Evolutionary conservation across 2,797 vertebrate genomes (phyloP), one percentile per base, ranked within the genome.

Genomic region (Schizopygopsis malacanthus): DNA sequence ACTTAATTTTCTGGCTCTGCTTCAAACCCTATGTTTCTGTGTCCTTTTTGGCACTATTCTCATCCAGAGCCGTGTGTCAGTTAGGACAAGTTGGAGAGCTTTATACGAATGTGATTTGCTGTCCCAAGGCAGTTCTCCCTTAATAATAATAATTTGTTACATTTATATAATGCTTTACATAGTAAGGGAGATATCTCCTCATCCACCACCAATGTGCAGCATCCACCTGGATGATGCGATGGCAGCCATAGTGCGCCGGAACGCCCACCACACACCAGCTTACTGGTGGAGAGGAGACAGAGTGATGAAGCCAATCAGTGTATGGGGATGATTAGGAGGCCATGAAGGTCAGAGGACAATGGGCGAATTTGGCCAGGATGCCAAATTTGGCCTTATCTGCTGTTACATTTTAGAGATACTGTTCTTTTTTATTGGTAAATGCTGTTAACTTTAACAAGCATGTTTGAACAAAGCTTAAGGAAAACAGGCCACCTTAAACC

Each of bases 391-490:
- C 33, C 33, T 25, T 71, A 71, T 59, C 75, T 70, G 8, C n/a
- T 18, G 11, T 73, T 52, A 13, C 28, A 41, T 83, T 75, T 76
- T 9, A 10, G 28, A 83, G 59, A 65, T 50, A 52, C 1, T 67
- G 33, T 83, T 20, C 25, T 63, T n/a, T 71, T 25, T 82, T 59
- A 73, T n/a, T 61, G 54, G 7, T 61, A 73, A 70, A 61, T 41
- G 22, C 33, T 54, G 33, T n/a, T 76, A 67, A 76, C 28, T 52
- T 25, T 65, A 37, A 65, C 45, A 50, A 77, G 45, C 16, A 50
- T n/a, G 15, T 77, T 67, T 77, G 50, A 79, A 2, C 47, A 79
- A 54, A 75, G 61, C n/a, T 84, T 69, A 75, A 77, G 28, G 39
- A 9, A 52, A 76, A 67, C 1, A n/a, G 1, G 25, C 41, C 33